Evolutionary conservation across 2,888 invertebrate genomes (phyloP).

Genomic region (Plusia festucae): DNA sequence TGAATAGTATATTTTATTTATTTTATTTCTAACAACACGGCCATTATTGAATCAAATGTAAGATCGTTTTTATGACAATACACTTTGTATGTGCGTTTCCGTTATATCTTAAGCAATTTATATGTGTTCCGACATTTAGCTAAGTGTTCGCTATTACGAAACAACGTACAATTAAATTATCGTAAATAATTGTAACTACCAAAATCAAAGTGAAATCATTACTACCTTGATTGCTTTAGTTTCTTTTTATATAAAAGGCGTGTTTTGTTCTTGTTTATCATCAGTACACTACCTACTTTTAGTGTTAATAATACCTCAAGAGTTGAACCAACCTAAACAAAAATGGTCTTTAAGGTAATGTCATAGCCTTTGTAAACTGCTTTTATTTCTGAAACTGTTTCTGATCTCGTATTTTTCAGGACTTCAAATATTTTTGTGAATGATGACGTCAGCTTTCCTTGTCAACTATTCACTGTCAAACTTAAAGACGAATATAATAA

Average conservation of each 20-base stretch:
- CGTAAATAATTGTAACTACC: slow-evolving; percentile 41
- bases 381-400: too few relatives aligned
- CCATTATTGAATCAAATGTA: too few relatives aligned
- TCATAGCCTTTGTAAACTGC: not conserved
- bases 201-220: slow-evolving; percentile 34
- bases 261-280: slow-evolving; percentile 41
- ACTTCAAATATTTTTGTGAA: too few relatives aligned
- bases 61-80: not conserved
- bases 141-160: slow-evolving; percentile 12
- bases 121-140: not conserved
- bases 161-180: slow-evolving; percentile 28
- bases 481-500: too few relatives aligned
- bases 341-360: slow-evolving; percentile 32
- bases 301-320: slow-evolving; percentile 10
- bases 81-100: slow-evolving; percentile 10
- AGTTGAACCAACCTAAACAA: not conserved
- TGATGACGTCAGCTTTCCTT: too few relatives aligned
- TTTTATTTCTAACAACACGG: too few relatives aligned
- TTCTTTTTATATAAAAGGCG: slow-evolving; percentile 36
- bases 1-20: too few relatives aligned
- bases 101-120: slow-evolving; percentile 10
- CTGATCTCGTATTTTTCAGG: too few relatives aligned
- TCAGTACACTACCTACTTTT: slow-evolving; percentile 30
- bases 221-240: slow-evolving; percentile 26
- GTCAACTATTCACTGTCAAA: too few relatives aligned